Percentiles rank a stretch among this genome's conserved stretches.
phyloP scores from a whole-genome alignment of 1,140 invertebrate genomes.

The Eriosoma lanigerum region DNA sequence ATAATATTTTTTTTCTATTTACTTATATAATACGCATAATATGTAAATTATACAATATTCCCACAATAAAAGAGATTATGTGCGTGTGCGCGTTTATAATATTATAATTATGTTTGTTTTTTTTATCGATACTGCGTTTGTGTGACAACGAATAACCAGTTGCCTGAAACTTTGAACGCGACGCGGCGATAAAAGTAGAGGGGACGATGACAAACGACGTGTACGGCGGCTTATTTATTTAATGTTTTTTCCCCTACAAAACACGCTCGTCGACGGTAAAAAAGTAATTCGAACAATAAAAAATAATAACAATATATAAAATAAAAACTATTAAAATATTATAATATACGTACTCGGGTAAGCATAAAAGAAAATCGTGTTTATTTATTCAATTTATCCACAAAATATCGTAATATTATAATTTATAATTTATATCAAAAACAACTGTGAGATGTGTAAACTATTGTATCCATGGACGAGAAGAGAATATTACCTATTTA shows the following conservation, averaged over 20 bases:
- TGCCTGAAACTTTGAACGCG: constrained; percentile 15
- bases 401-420: not conserved
- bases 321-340: not conserved
- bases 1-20: no score
- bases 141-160: constrained; percentile 32
- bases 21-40: no score
- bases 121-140: not conserved
- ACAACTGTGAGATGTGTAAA: no score
- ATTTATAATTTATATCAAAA: no score
- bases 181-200: not conserved
- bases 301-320: no score
- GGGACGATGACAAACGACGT: not conserved
- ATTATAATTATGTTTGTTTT: not conserved
- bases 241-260: not conserved
- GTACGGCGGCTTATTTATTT: constrained; percentile 17
- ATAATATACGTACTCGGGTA: no score
- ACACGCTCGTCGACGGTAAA: not conserved
- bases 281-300: not conserved
- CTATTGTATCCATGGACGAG: no score
- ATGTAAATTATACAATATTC: not conserved
- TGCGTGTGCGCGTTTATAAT: not conserved
- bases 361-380: no score
- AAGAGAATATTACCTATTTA: no score
- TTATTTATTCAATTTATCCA: no score
- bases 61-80: not conserved